Evolutionary conservation across 2,797 vertebrate genomes (phyloP).

Genomic region (Euthynnus affinis): DNA sequence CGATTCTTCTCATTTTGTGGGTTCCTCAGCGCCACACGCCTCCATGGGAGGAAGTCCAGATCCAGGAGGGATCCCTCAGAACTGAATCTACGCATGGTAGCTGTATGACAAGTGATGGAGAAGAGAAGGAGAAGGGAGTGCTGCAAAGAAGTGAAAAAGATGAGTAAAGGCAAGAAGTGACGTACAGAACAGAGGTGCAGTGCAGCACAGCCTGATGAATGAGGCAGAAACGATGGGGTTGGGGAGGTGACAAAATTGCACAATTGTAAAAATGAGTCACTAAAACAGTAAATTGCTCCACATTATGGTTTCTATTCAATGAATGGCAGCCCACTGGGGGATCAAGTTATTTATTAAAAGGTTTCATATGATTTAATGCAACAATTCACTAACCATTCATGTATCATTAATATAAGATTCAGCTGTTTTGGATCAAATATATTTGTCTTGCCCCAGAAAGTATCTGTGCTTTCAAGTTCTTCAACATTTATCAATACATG

Average conservation of each 20-base stretch:
- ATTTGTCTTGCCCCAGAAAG: neutral
- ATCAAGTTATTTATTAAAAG: neutral
- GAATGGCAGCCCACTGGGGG: rapidly evolving
- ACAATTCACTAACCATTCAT: too few relatives aligned
- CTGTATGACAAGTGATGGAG: neutral
- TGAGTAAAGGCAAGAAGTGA: neutral
- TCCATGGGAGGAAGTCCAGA: slow-evolving; percentile 82
- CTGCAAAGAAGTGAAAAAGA: slow-evolving; percentile 18
- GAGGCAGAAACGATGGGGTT: neutral
- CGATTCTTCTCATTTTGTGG: slow-evolving; percentile 14
- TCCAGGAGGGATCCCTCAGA: slow-evolving; percentile 86
- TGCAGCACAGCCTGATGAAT: slow-evolving; percentile 19
- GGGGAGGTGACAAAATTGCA: slow-evolving; percentile 17
- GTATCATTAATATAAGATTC: neutral
- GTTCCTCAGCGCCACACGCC: slow-evolving; percentile 46
- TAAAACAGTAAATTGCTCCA: neutral
- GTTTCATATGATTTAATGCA: too few relatives aligned
- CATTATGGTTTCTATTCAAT: neutral
- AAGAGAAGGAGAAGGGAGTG: neutral
- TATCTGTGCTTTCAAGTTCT: too few relatives aligned
- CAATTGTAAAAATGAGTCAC: slow-evolving; percentile 22
- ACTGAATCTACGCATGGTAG: slow-evolving; percentile 83
- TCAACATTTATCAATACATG: too few relatives aligned
- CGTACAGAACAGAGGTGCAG: slow-evolving; percentile 7
- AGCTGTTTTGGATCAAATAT: neutral